phyloP scores from a whole-genome alignment of 37 sponge, comb jelly and placozoan genomes.

The Petrosia ficiformis region DNA sequence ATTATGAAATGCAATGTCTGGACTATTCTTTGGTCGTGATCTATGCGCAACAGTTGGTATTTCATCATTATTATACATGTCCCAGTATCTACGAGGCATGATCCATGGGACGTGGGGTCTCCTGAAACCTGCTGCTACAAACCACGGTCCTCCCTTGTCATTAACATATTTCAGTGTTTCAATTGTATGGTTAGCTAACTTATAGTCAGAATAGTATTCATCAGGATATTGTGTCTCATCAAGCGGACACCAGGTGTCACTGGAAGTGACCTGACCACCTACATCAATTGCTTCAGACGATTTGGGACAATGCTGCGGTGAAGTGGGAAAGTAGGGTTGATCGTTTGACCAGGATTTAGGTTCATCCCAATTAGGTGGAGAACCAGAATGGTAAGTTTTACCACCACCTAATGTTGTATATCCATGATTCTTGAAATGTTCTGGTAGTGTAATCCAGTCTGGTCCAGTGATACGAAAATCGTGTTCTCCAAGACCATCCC shows the following conservation, averaged over 20 bases:
- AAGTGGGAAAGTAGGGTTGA: constrained; percentile 12
- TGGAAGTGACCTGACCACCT: not conserved
- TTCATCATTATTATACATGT: too few relatives aligned
- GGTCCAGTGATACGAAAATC: constrained; percentile 23
- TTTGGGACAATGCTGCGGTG: constrained; percentile 7
- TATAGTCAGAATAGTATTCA: constrained; percentile 14
- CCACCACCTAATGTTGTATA: constrained; percentile 32
- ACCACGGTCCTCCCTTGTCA: too few relatives aligned
- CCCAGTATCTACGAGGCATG: too few relatives aligned
- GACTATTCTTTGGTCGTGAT: constrained; percentile 6
- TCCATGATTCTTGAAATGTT: constrained; percentile 35
- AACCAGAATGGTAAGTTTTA: constrained; percentile 24
- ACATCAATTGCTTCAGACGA: not conserved
- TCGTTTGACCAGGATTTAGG: constrained; percentile 41
- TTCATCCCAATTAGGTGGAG: constrained; percentile 29
- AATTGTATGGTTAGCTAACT: constrained; percentile 9
- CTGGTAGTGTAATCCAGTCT: constrained; percentile 36
- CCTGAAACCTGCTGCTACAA: too few relatives aligned
- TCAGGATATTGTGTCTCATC: constrained; percentile 17
- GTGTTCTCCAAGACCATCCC: constrained; percentile 21
- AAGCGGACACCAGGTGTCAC: constrained; percentile 22
- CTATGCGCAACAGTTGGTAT: too few relatives aligned
- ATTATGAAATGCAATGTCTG: constrained; percentile 23
- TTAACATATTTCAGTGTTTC: constrained; percentile 20
- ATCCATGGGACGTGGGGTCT: too few relatives aligned